Evolutionary conservation across 2,113 vertebrate species (phyloP).

Genomic region (Hyperopisus bebe): DNA sequence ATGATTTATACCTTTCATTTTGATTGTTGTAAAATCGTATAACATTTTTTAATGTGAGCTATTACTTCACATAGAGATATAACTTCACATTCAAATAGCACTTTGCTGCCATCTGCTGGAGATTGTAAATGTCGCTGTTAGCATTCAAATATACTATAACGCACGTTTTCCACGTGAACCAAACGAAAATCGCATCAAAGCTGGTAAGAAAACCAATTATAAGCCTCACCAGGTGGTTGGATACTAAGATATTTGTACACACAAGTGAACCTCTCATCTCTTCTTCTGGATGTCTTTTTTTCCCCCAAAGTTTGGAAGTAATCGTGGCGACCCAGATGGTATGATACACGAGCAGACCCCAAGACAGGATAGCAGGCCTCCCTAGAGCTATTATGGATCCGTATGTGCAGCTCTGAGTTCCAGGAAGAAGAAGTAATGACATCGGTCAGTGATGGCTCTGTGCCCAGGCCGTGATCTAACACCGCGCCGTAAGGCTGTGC

Average conservation of each 20-base stretch:
- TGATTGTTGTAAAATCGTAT: neutral
- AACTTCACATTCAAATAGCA: neutral
- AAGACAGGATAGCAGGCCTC: neutral
- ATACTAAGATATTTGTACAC: neutral
- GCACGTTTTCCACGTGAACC: neutral
- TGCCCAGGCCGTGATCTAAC: neutral
- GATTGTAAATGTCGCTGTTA: neutral
- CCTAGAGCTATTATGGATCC: neutral
- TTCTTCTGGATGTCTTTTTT: neutral
- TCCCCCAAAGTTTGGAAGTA: neutral
- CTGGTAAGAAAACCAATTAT: constrained; percentile 3
- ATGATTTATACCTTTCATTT: neutral
- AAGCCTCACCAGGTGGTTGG: neutral
- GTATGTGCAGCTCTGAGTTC: neutral
- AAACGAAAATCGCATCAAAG: neutral
- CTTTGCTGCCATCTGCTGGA: neutral
- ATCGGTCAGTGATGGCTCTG: neutral
- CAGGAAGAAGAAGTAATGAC: neutral
- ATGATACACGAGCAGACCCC: neutral
- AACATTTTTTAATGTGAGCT: neutral
- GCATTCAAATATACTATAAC: neutral
- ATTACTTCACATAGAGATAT: neutral
- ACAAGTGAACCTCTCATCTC: neutral
- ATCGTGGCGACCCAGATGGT: neutral
- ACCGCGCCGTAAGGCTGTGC: neutral